phyloP scores from a whole-genome alignment of 2,888 invertebrate genomes.

The Agrotis ipsilon region DNA sequence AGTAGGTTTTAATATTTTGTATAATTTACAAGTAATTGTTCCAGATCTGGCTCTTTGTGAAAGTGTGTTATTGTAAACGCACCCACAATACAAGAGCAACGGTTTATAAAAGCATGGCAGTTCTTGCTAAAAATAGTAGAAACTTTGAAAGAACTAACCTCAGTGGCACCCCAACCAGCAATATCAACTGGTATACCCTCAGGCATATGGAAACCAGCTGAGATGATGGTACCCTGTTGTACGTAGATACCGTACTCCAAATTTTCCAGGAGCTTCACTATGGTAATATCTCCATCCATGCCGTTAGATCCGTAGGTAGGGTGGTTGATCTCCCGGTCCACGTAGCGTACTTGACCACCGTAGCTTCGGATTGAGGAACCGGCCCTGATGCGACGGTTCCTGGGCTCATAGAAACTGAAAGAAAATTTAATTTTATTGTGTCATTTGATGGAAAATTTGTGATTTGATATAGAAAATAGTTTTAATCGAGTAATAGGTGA shows the following conservation, averaged over 20 bases:
- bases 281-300: conserved; percentile 74
- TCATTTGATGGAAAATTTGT: background rate
- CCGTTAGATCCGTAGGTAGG: conserved; percentile 66
- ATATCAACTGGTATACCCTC: conserved; percentile 67
- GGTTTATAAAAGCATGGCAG: no score
- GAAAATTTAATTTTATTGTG: background rate
- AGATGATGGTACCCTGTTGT: conserved; percentile 67
- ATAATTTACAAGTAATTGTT: no score
- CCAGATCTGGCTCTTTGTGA: no score
- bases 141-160: conserved; percentile 62
- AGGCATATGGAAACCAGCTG: conserved; percentile 62
- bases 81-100: no score
- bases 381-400: conserved; percentile 75
- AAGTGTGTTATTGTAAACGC: no score
- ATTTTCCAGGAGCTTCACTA: conserved; percentile 65
- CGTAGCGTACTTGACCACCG: conserved; percentile 72
- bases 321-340: conserved; percentile 70
- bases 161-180: conserved; percentile 76
- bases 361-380: conserved; percentile 73
- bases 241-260: conserved; percentile 64
- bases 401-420: conserved; percentile 65
- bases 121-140: no score
- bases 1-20: no score
- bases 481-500: no score
- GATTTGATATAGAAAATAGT: no score